Base-by-base conservation (phyloP, 1,140 invertebrate species). In the Liolophura sinensis region DNA sequence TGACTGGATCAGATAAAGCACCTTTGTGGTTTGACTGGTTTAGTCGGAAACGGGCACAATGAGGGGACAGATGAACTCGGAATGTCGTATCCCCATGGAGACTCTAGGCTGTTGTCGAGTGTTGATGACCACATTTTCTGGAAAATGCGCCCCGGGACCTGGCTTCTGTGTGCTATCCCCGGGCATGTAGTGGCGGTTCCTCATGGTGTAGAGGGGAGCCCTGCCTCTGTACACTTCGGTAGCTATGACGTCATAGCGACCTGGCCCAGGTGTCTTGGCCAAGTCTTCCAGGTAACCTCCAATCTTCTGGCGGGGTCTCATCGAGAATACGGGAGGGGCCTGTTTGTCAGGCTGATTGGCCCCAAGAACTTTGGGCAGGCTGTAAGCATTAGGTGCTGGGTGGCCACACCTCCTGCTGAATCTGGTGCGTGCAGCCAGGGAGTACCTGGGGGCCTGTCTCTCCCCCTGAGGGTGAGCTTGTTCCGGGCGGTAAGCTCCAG, bases 11-110 rank as follows among this genome's bases (percentile, higher is more conserved):
- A 40, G 31, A 5, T 40, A 40, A 40, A 40, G 31, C 31, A 40
- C 31, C 31, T 40, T 40, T 40, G 31, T 40, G 9, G 31, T 40
- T 40, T 40, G 31, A 40, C 31, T 40, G 31, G 31, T 40, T 40
- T 40, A 40, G 9, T 40, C 31, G 31, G 31, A 40, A 3, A 40
- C 31, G 31, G 31, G 31, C 31, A 40, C 65, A 27, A 80, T 75
- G 11, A 80, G 60, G 52, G 77, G 75, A 56, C 70, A 73, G 15
- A 70, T 86, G 73, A 91, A 91, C 49, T 89, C 91, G 0, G 93
- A 94, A 80, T 95, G 93, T 76, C 91, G 91, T 71, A 95, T 93
- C 47, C 93, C 93, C 81, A 95, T 94, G 65, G 90, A 91, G 74
- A 91, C 90, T 49, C 89, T 87, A 62, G 90, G 90, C 27, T 84